A percentile compares a stretch with the other conserved stretches of the same genome.
Evolutionary conservation across 2,113 vertebrate species (phyloP).

Genomic region (Bubalus kerabau): DNA sequence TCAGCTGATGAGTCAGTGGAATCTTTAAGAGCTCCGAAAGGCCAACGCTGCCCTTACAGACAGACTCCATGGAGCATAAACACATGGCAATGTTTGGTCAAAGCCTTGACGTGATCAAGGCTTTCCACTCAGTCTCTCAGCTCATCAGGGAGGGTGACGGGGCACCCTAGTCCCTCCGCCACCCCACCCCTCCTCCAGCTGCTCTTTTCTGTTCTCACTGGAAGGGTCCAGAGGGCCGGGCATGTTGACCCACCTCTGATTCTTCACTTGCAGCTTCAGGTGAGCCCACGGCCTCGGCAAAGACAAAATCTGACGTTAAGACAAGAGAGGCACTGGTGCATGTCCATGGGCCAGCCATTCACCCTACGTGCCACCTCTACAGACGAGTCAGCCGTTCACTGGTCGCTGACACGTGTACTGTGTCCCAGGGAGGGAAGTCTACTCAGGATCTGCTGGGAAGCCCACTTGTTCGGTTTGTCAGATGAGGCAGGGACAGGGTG

Average conservation of each 20-base stretch:
- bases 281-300: background rate
- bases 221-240: background rate
- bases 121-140: background rate
- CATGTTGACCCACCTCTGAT: background rate
- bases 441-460: background rate
- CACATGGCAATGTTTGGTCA: background rate
- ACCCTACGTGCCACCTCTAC: accelerated
- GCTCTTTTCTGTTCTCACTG: background rate
- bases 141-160: background rate
- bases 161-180: background rate
- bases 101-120: accelerated
- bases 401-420: background rate
- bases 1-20: too few species aligned
- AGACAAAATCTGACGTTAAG: background rate
- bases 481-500: background rate
- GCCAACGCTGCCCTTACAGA: background rate
- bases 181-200: accelerated
- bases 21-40: background rate
- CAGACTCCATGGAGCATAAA: accelerated
- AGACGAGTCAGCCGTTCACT: accelerated
- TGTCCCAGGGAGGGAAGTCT: background rate
- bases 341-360: accelerated
- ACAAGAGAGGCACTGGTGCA: background rate
- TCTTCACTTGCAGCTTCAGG: background rate
- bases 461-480: background rate